Evolutionary conservation across 1,140 invertebrate genomes (phyloP).

Genomic region (Halictus rubicundus): DNA sequence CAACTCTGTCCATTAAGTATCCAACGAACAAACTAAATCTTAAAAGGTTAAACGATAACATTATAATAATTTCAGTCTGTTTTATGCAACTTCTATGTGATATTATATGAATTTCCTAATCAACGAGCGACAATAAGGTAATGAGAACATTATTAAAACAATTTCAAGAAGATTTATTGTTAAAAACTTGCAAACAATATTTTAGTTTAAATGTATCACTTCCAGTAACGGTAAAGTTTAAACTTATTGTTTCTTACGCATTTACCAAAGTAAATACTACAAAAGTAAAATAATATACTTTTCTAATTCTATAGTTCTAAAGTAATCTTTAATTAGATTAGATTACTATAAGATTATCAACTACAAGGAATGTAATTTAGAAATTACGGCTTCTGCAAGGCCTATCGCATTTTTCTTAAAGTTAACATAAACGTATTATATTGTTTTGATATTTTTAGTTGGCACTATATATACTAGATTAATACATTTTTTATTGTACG

Average conservation of each 20-base stretch:
- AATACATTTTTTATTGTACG: neutral
- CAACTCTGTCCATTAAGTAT: neutral
- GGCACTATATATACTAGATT: too few species aligned
- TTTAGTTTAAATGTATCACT: neutral
- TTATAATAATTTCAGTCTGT: slow-evolving; percentile 30
- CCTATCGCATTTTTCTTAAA: neutral
- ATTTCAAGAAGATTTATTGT: neutral
- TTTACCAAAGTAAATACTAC: neutral
- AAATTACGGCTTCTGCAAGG: neutral
- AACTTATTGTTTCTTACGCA: neutral
- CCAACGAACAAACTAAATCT: slow-evolving; percentile 28
- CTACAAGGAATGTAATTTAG: neutral
- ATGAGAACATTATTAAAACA: neutral
- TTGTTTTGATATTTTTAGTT: neutral
- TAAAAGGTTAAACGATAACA: slow-evolving; percentile 38
- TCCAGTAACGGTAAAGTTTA: neutral
- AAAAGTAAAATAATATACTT: neutral
- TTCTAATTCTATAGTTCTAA: neutral
- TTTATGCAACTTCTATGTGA: neutral
- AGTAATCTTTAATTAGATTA: neutral
- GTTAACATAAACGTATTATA: too few species aligned
- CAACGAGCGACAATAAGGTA: slow-evolving; percentile 7
- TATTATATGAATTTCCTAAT: slow-evolving; percentile 1
- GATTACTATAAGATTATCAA: neutral
- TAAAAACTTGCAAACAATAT: neutral